Evolutionary conservation across 2,888 invertebrate genomes (phyloP).

Genomic region (Dryadula phaetusa): DNA sequence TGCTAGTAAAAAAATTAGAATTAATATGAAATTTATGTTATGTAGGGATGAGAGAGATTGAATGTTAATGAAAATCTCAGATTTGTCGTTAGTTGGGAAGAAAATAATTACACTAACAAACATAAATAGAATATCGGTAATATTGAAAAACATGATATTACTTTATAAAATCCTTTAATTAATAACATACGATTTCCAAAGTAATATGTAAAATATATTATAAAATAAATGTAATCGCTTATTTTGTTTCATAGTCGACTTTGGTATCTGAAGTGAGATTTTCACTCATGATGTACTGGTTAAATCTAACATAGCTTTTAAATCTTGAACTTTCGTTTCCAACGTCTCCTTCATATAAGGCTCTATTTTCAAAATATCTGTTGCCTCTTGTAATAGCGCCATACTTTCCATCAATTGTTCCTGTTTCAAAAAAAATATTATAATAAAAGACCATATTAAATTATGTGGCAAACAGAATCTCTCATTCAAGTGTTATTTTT

Average conservation of each 20-base stretch:
- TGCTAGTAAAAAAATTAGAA: too few species aligned
- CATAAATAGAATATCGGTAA: not conserved
- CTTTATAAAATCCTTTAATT: not conserved
- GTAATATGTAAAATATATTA: not conserved
- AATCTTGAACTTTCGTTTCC: constrained; percentile 70
- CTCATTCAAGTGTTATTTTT: too few species aligned
- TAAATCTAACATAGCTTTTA: constrained; percentile 24
- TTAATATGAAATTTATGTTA: too few species aligned
- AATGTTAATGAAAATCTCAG: too few species aligned
- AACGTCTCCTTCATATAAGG: constrained; percentile 83
- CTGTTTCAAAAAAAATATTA: constrained; percentile 58
- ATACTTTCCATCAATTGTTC: constrained; percentile 83
- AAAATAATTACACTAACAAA: too few species aligned
- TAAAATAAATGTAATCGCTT: not conserved
- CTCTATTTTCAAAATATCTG: constrained; percentile 84
- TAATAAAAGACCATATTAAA: too few species aligned
- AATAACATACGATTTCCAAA: not conserved
- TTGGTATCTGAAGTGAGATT: not conserved
- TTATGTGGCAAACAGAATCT: too few species aligned
- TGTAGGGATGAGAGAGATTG: too few species aligned
- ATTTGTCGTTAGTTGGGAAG: too few species aligned
- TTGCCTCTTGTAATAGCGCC: constrained; percentile 84
- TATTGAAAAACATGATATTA: not conserved
- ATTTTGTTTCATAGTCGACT: not conserved
- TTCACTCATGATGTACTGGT: not conserved